Evolutionary conservation across 2,797 vertebrate genomes (phyloP).

Genomic region (Ciconia nigra): DNA sequence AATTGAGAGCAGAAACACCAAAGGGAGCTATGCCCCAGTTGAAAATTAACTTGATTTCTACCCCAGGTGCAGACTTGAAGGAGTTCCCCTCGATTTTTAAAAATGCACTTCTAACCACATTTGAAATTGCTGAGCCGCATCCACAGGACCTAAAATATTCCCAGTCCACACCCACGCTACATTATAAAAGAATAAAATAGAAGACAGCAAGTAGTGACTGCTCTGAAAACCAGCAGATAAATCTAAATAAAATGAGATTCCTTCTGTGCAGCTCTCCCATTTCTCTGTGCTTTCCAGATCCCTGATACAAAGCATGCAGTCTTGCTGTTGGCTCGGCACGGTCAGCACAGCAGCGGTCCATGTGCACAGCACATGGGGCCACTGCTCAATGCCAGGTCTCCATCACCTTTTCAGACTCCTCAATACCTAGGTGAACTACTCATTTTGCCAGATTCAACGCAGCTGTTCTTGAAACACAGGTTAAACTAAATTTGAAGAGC

Average conservation of each 20-base stretch:
- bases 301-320: background rate
- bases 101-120: background rate
- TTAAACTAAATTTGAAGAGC: background rate
- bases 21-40: background rate
- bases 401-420: background rate
- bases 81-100: background rate
- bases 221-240: background rate
- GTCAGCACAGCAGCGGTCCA: background rate
- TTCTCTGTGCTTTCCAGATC: background rate
- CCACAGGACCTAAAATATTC: background rate
- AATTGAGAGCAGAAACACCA: background rate
- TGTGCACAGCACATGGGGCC: background rate
- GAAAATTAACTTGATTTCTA: background rate
- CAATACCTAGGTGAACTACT: background rate
- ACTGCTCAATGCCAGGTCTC: background rate
- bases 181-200: background rate
- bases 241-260: background rate
- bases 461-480: background rate
- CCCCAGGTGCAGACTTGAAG: background rate
- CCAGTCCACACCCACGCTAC: background rate
- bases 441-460: background rate
- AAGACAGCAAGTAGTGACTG: background rate
- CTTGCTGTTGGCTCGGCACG: background rate
- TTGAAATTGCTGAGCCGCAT: background rate
- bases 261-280: background rate